These are phyloP conservation scores for Pedetes capensis DNA, from an alignment of 2,113 vertebrate genomes.

Conservation along the genomic window DNA sequence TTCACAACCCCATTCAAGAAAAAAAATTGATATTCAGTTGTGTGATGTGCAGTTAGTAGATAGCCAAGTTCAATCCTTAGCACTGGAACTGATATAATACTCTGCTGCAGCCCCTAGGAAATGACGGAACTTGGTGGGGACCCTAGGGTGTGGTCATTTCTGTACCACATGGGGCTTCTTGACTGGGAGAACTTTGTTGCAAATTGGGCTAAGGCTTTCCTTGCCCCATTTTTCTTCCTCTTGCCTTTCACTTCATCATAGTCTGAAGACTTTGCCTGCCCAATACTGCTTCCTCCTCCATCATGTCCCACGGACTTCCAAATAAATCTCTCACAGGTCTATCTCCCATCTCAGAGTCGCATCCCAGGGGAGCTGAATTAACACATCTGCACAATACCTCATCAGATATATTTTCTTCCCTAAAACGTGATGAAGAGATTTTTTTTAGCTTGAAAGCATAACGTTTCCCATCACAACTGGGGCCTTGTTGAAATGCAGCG, in stretches of 20 bases:
- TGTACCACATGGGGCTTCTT: not conserved
- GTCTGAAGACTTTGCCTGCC: not conserved
- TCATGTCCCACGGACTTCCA: not conserved
- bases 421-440: not conserved
- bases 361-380: not conserved
- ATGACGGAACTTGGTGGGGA: not conserved
- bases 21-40: not conserved
- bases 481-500: not conserved
- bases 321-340: not conserved
- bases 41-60: not conserved
- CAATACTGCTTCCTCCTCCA: not conserved
- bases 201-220: not conserved
- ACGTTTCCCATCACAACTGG: not conserved
- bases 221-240: not conserved
- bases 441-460: not conserved
- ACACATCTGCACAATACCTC: not conserved
- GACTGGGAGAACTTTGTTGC: not conserved
- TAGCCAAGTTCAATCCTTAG: no score
- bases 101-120: not conserved
- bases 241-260: not conserved
- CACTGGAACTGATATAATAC: not conserved
- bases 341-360: not conserved
- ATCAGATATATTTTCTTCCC: not conserved
- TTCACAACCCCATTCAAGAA: constrained; percentile 8
- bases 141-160: not conserved